These are phyloP conservation scores for Brachylomia viminalis DNA, from an alignment of 2,888 invertebrate genomes.

Conservation along the genomic window DNA sequence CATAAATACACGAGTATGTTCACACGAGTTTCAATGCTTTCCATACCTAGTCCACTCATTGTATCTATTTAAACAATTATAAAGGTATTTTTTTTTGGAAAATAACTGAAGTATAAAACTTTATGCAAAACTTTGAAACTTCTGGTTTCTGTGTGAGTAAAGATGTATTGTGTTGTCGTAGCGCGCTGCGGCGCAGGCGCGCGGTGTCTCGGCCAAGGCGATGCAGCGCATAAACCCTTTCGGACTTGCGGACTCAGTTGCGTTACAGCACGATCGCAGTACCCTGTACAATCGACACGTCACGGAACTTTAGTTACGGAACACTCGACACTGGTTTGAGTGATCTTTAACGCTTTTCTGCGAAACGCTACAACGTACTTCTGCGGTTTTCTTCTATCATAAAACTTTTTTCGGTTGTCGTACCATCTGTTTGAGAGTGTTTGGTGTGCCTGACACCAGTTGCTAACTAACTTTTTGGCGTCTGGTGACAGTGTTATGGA, in stretches of 20 bases:
- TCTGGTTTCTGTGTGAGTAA: neutral
- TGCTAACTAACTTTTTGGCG: slow-evolving; percentile 26
- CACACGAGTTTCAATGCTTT: neutral
- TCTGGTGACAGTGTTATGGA: neutral
- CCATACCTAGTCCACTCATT: too few species aligned
- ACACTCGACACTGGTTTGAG: slow-evolving; percentile 23
- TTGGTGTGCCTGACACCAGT: slow-evolving; percentile 39
- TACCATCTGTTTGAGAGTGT: neutral
- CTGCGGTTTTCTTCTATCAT: neutral
- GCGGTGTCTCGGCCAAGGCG: slow-evolving; percentile 30
- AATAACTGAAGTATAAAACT: neutral
- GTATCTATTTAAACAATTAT: neutral
- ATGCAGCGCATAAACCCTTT: slow-evolving; percentile 24
- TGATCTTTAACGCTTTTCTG: slow-evolving; percentile 6
- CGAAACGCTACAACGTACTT: neutral
- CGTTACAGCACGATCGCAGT: slow-evolving; percentile 26
- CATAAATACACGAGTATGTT: too few species aligned
- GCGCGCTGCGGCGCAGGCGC: slow-evolving; percentile 44
- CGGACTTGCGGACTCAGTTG: slow-evolving; percentile 34
- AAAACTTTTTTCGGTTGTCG: slow-evolving; percentile 9
- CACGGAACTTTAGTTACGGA: slow-evolving; percentile 32
- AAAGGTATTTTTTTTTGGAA: neutral
- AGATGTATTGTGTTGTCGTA: neutral
- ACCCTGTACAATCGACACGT: slow-evolving; percentile 28
- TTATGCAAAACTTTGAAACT: slow-evolving; percentile 24